phyloP scores from a whole-genome alignment of 2,888 invertebrate species.

The Heteromyza rotundicornis region DNA sequence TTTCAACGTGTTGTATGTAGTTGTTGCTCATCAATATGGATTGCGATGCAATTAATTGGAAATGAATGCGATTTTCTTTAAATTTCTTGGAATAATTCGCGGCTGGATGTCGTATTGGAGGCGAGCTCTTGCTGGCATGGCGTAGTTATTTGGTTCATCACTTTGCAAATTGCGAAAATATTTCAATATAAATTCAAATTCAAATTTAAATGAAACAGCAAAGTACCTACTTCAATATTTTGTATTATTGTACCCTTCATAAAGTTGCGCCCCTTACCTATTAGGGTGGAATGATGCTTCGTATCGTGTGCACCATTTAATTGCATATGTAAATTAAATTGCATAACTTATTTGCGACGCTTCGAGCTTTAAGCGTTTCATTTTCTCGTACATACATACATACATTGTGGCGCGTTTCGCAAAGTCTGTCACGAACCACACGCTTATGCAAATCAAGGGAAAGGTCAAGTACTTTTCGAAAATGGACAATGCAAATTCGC shows the following conservation, averaged over 20 bases:
- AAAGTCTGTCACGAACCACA: constrained; percentile 20
- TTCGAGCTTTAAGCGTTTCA: constrained; percentile 29
- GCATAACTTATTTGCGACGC: background rate
- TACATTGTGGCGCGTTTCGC: background rate
- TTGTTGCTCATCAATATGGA: constrained; percentile 26
- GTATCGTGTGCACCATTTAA: constrained; percentile 28
- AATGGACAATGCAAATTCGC: background rate
- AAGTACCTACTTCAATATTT: background rate
- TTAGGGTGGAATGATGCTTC: constrained; percentile 3
- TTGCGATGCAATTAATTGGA: constrained; percentile 38
- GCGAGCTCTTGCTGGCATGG: too few relatives aligned
- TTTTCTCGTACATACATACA: too few relatives aligned
- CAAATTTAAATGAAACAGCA: background rate
- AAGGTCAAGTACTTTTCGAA: constrained; percentile 17
- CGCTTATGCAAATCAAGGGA: constrained; percentile 21
- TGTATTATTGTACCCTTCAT: background rate
- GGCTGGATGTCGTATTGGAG: background rate
- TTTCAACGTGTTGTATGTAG: constrained; percentile 17
- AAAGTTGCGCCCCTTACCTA: constrained; percentile 7
- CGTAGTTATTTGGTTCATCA: background rate
- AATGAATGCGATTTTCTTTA: constrained; percentile 34
- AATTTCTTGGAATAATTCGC: constrained; percentile 22
- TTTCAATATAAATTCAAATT: background rate
- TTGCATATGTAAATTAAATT: constrained; percentile 40
- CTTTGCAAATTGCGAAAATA: background rate